Base-by-base conservation (phyloP, 2,888 invertebrate species). In the Torymus tubicola region DNA sequence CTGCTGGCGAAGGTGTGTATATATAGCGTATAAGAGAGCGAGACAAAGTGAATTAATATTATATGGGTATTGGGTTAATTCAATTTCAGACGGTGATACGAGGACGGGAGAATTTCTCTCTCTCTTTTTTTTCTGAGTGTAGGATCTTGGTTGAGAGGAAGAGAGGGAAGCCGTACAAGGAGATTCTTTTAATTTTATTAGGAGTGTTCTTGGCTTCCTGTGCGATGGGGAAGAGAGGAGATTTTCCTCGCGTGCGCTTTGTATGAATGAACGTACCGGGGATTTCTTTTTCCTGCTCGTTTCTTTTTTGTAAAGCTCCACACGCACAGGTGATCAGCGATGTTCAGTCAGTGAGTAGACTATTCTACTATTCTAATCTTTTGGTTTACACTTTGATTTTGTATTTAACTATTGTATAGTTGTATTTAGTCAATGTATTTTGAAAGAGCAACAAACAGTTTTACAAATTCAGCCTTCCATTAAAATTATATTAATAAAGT, bases 1-100 rank as follows among this genome's bases (percentile, higher is more conserved):
- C 11, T 53, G 42, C 55, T 21, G 31, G 57, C 2, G 21, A 21
- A 21, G 21, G 21, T 21, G 13, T 16, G 31, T 68, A 8, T 68
- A 21, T 21, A 61, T 71, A 14, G 52, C 16, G 42, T 16, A 11
- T 14, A 67, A 12, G 74, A 14, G n/a, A 53, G 71, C 64, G 63
- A 76, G 81, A 83, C 80, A 81, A 83, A 82, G 81, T 80, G 76
- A 83, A 84, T 80, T 81, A 82, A 83, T 84, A 83, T 60, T 71
- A 50, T 70, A 16, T 55, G 68, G 42, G 16, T 53, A 64, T 74
- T 74, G 74, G 52, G 31, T 80, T 63, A 61, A 72, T 80, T 75
- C 65, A 42, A 72, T 80, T 72, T 61, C 12, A 74, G 42, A 42
- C 42, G 42, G 42, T 42, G 42, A 42, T 42, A 42, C 42, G 42